Evolutionary conservation across 2,113 vertebrate species (phyloP).

Genomic region (Mirounga angustirostris): DNA sequence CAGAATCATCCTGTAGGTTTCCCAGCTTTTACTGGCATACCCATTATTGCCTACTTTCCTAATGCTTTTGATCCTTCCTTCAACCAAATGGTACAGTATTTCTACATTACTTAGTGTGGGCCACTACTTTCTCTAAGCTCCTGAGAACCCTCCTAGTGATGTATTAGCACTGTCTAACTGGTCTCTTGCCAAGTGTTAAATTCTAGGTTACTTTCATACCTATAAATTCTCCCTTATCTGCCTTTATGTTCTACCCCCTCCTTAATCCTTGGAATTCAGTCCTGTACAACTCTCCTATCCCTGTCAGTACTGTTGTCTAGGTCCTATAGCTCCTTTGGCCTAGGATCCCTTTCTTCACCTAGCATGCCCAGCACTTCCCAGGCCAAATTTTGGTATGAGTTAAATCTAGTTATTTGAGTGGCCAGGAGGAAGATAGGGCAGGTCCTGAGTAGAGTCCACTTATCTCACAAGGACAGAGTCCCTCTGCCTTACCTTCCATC

Average conservation of each 20-base stretch:
- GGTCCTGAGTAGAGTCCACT: not conserved
- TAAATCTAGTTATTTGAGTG: not conserved
- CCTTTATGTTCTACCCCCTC: not conserved
- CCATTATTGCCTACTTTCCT: not conserved
- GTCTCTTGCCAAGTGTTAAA: not conserved
- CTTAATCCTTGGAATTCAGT: not conserved
- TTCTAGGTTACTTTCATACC: not conserved
- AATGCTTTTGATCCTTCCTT: not conserved
- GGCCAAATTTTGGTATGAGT: slow-evolving; percentile 35
- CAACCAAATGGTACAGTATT: not conserved
- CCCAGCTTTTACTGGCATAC: not conserved
- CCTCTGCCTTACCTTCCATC: not conserved
- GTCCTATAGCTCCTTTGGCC: not conserved
- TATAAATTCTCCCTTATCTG: not conserved
- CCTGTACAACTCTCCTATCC: not conserved
- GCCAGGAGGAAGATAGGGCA: not conserved
- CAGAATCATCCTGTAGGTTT: not conserved
- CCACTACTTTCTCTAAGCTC: not conserved
- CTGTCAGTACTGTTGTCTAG: not conserved
- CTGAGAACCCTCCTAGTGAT: not conserved
- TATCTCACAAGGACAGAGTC: not conserved
- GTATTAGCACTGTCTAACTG: not conserved
- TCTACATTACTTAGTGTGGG: not conserved
- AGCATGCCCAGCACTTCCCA: not conserved
- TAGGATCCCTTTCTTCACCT: not conserved